Conservation (phyloP, 2,113 vertebrate species). For the Phalacrocorax carbo region DNA sequence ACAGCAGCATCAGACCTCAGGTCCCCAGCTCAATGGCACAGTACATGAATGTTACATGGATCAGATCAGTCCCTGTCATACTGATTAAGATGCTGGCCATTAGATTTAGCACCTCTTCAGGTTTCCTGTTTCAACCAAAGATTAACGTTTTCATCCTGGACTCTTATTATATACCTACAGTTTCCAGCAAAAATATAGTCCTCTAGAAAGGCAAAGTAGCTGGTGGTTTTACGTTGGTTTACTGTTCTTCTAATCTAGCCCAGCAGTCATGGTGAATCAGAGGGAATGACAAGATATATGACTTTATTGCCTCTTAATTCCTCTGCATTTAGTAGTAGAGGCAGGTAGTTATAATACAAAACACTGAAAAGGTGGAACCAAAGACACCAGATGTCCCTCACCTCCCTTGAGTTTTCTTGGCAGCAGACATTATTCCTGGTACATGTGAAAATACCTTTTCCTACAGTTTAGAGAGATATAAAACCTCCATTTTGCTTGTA, state of each 20-base stretch:
- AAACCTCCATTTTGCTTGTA: neutral
- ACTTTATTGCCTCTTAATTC: neutral
- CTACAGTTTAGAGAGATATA: neutral
- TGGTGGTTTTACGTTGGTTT: neutral
- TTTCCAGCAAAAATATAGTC: neutral
- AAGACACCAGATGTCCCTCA: neutral
- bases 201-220: neutral
- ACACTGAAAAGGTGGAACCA: neutral
- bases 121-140: neutral
- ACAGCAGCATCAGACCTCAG: neutral
- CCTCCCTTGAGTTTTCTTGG: neutral
- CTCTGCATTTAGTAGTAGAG: neutral
- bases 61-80: neutral
- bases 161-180: neutral
- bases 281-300: neutral
- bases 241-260: neutral
- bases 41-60: neutral
- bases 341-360: neutral
- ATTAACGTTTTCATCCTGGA: neutral
- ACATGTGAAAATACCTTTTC: neutral
- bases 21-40: neutral
- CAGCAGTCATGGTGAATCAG: neutral
- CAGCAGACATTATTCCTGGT: neutral
- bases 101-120: neutral
- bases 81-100: neutral